Conservation (phyloP, 1,140 invertebrate species). For the Cyclina sinensis region DNA sequence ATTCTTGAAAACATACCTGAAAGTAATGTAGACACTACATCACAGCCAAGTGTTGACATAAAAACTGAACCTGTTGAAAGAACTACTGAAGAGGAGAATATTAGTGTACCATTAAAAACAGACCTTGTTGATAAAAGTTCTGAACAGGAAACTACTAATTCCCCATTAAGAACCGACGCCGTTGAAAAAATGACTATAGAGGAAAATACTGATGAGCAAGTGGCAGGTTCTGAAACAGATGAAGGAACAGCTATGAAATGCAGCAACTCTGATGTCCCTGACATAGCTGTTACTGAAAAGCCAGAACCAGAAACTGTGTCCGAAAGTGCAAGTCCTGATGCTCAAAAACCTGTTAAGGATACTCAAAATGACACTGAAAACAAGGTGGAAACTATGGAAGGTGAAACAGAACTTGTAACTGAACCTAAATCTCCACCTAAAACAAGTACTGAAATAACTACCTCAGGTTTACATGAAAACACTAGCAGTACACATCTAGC, state of each 20-base stretch:
- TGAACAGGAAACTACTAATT: no score
- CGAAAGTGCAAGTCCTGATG: no score
- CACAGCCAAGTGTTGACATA: background rate
- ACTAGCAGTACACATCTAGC: background rate
- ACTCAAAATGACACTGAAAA: no score
- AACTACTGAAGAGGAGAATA: background rate
- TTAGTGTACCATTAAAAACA: background rate
- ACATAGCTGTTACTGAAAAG: background rate
- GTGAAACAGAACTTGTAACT: no score
- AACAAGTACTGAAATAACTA: background rate
- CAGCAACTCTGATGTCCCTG: background rate
- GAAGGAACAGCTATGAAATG: background rate
- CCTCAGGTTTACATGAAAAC: conserved; percentile 29
- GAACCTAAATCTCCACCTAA: background rate
- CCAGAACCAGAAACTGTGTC: background rate
- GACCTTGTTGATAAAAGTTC: no score
- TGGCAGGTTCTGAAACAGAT: background rate
- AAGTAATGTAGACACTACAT: background rate
- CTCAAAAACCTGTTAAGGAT: no score
- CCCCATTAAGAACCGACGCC: no score
- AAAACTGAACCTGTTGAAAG: background rate
- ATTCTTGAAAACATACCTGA: background rate
- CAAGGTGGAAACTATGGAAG: no score
- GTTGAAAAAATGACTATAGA: no score
- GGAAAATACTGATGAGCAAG: no score